These are phyloP conservation scores for Seira musarum DNA, from an alignment of 2,888 invertebrate species.

Conservation along the genomic window DNA sequence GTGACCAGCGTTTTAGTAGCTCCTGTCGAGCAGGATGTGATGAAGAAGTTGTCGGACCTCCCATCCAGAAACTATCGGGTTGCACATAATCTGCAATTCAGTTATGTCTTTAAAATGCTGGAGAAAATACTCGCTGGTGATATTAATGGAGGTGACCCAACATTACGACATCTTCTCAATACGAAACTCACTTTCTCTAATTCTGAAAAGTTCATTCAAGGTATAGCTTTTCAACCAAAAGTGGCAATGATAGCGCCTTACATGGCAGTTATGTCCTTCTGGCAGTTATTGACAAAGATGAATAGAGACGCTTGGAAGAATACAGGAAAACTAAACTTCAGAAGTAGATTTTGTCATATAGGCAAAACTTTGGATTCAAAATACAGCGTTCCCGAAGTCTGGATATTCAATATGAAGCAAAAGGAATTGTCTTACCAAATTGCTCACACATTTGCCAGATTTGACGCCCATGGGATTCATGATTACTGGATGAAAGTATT, in stretches of 20 bases:
- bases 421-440: slow-evolving; percentile 13
- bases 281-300: slow-evolving; percentile 19
- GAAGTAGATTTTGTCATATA: slow-evolving; percentile 26
- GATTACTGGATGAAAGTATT: slow-evolving; percentile 52
- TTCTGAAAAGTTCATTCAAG: neutral
- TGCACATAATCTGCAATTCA: slow-evolving; percentile 9
- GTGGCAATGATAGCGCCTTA: slow-evolving; percentile 42
- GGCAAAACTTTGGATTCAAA: slow-evolving; percentile 32
- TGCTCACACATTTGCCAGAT: slow-evolving; percentile 17
- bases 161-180: slow-evolving; percentile 17
- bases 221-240: slow-evolving; percentile 25
- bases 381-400: slow-evolving; percentile 41
- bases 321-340: slow-evolving; percentile 12
- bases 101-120: slow-evolving; percentile 41
- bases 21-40: slow-evolving; percentile 36
- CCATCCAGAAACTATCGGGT: slow-evolving; percentile 24
- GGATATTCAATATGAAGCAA: slow-evolving; percentile 43
- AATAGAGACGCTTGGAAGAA: slow-evolving; percentile 27
- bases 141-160: slow-evolving; percentile 17
- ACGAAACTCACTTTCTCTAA: neutral
- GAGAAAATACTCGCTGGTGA: slow-evolving; percentile 22
- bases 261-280: slow-evolving; percentile 28
- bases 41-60: slow-evolving; percentile 31
- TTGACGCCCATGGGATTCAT: slow-evolving; percentile 39
- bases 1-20: slow-evolving; percentile 38